A percentile compares a stretch with the other conserved stretches of the same genome.
These are phyloP conservation scores for Drosophila nigrodunni DNA, from an alignment of 1,140 invertebrate species.

Conservation along the genomic window DNA sequence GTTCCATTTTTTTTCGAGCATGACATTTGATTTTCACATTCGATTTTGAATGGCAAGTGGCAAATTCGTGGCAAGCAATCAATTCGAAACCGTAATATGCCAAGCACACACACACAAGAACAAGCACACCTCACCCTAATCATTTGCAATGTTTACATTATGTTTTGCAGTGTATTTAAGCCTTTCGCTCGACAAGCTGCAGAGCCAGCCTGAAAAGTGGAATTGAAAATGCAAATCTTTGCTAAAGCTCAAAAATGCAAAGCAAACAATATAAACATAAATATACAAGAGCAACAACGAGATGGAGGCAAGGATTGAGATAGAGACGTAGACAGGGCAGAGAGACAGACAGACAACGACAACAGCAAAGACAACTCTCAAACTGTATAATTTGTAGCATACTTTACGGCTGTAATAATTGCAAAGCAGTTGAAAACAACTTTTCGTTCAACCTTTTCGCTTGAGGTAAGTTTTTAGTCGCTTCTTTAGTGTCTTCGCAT, in stretches of 20 bases:
- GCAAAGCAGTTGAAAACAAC: constrained; percentile 71
- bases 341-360: constrained; percentile 1
- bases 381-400: constrained; percentile 73
- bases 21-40: constrained; percentile 64
- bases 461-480: constrained; percentile 1
- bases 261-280: constrained; percentile 67
- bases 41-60: constrained; percentile 69
- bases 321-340: neutral
- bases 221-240: constrained; percentile 82
- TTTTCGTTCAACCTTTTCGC: constrained; percentile 29
- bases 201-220: constrained; percentile 26
- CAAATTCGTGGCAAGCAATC: constrained; percentile 6
- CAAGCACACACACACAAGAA: neutral
- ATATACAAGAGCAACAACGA: constrained; percentile 24
- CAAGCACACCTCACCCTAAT: neutral
- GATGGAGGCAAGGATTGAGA: neutral
- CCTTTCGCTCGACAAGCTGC: constrained; percentile 24
- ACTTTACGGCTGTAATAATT: constrained; percentile 73
- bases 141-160: neutral
- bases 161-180: constrained; percentile 19
- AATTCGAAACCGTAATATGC: constrained; percentile 1
- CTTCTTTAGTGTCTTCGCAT: neutral
- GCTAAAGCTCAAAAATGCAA: constrained; percentile 76
- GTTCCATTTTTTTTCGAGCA: constrained; percentile 53
- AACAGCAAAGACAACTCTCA: constrained; percentile 22